Evolutionary conservation across 2,888 invertebrate species (phyloP), one percentile per base, ranked within the genome.

Genomic region (Chymomyza fuscimana): DNA sequence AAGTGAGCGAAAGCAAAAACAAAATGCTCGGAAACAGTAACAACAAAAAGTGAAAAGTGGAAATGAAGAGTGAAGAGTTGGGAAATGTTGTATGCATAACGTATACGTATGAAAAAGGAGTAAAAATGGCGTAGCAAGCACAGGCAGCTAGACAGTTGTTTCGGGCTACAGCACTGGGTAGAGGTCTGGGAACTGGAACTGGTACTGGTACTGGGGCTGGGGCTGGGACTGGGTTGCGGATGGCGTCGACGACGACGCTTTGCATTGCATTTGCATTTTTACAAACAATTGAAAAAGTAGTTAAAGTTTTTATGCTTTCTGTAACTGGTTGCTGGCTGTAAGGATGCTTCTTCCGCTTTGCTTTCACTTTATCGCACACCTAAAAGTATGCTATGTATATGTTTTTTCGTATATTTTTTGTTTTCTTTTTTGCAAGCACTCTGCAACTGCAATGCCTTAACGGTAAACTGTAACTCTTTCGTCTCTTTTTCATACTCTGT

Each of bases 211-310:
- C 15, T 22, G 22, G 22, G 2, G n/a, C 52, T 40, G 40, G 40
- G 9, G 4, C 52, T 40, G 40, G 40, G 9, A 12, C 10, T 40
- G 40, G 40, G 52, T 52, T 51, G 51, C 7, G 15, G 51, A 51
- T 51, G 51, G 15, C 51, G 51, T 10, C 16, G 51, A 16, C 51
- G 32, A 32, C 32, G 72, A 67, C 66, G 72, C 76, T 66, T 67
- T 59, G 70, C 76, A 79, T 78, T 78, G 86, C 86, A 85, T 85
- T 87, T 85, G 85, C 85, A 85, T 85, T 85, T 46, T 87, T 85
- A 82, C 85, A 85, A 85, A 85, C 85, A 85, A 87, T 85, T 85
- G 87, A 85, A 87, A 85, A 85, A 85, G 85, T 85, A 87, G 85
- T 87, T 85, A 87, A 85, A 82, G 80, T 85, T 87, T 85, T 87